Base-by-base conservation (phyloP, 2,888 invertebrate genomes). In the Stenodera caucasica region DNA sequence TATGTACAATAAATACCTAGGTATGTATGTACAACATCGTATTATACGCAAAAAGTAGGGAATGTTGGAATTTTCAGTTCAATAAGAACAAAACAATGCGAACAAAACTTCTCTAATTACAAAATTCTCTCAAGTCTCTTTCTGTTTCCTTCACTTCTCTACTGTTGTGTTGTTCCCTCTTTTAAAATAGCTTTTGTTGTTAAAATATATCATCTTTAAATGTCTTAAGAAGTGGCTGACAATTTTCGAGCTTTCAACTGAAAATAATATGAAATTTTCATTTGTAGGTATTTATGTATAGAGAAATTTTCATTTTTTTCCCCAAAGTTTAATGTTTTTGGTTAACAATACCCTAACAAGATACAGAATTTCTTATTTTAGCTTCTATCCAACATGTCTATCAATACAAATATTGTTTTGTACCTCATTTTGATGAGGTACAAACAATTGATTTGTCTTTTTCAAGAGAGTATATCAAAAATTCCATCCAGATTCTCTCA, bases 31-130 rank as follows among this genome's bases (percentile, higher is more conserved):
- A n/a, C n/a, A n/a, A n/a, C n/a, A n/a, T n/a, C n/a, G n/a, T n/a
- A n/a, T n/a, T n/a, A n/a, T n/a, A n/a, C n/a, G n/a, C 33, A n/a
- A 37, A 37, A 37, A 15, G 37, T n/a, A 37, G 40, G 18, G 18
- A 21, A 40, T 40, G 40, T 40, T 40, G 40, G 57, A 66, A 65
- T 65, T 64, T 66, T 55, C 52, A 54, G 3, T 18, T 18, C 54
- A 64, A 66, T 64, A 60, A 67, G 64, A 67, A 67, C 67, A 67
- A 68, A 60, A 59, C 66, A 64, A 59, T 66, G 58, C 65, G 58
- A 60, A 61, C 61, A 57, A 11, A 68, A 68, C 61, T 68, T 68
- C 60, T 63, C 61, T 68, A 68, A 68, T 68, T 68, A 68, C 40
- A 26, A 55, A 50, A 40, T 18, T 40, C 55, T 52, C 51, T 33